These are phyloP conservation scores for Harpagoxenus sublaevis DNA, from an alignment of 2,888 invertebrate genomes.

Conservation along the genomic window DNA sequence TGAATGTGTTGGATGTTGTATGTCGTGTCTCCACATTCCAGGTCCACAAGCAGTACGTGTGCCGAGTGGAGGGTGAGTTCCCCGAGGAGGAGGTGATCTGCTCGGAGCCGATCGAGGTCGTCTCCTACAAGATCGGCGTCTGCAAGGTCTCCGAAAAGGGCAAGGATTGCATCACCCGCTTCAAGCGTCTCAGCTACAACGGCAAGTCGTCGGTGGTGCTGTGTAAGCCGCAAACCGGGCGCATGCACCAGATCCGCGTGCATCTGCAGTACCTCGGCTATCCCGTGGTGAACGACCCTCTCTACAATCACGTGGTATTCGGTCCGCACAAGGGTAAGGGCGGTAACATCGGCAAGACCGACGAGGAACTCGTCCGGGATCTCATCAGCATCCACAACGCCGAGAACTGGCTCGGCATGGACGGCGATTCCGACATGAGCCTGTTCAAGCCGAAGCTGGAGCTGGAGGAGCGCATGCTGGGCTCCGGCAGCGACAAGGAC, in stretches of 20 bases:
- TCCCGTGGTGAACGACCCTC: slow-evolving; percentile 98
- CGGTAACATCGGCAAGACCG: slow-evolving; percentile 95
- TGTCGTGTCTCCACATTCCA: slow-evolving; percentile 60
- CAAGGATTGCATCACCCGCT: slow-evolving; percentile 96
- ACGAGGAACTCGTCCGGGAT: slow-evolving; percentile 95
- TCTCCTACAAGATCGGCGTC: slow-evolving; percentile 98
- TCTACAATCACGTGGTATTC: slow-evolving; percentile 98
- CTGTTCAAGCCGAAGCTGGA: slow-evolving; percentile 92
- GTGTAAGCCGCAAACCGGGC: slow-evolving; percentile 97
- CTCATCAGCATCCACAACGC: slow-evolving; percentile 97
- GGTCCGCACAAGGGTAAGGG: slow-evolving; percentile 97
- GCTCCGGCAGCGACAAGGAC: slow-evolving; percentile 86
- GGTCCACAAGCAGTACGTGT: slow-evolving; percentile 98
- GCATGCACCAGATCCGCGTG: slow-evolving; percentile 99
- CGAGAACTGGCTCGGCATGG: slow-evolving; percentile 97
- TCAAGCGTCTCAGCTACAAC: slow-evolving; percentile 96
- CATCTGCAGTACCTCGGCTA: slow-evolving; percentile 99
- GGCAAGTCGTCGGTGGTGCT: slow-evolving; percentile 96
- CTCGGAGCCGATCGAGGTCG: slow-evolving; percentile 96
- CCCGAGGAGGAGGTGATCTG: slow-evolving; percentile 96
- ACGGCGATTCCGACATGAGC: slow-evolving; percentile 94
- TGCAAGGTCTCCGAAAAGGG: slow-evolving; percentile 97
- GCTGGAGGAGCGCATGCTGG: slow-evolving; percentile 89
- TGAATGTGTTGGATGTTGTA: background rate
- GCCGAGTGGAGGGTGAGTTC: slow-evolving; percentile 97